These are phyloP conservation scores for Drosophila prosaltans DNA, from an alignment of 1,140 invertebrate species.

Conservation along the genomic window DNA sequence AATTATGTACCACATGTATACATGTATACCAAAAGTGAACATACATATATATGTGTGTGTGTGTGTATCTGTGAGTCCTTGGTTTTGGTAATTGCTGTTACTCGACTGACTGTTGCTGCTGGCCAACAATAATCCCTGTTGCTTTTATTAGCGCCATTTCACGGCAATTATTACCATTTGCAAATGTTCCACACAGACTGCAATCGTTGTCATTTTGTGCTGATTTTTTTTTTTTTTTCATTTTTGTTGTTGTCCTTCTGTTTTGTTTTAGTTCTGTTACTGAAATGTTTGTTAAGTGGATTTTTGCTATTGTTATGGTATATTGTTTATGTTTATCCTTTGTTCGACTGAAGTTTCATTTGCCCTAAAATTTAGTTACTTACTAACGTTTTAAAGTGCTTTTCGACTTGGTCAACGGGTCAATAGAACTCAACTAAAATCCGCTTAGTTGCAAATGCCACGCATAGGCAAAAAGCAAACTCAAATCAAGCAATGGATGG, in stretches of 20 bases:
- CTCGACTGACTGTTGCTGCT: constrained; percentile 40
- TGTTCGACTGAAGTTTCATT: not conserved
- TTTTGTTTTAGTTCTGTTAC: constrained; percentile 20
- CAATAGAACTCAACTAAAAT: constrained; percentile 52
- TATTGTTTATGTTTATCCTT: constrained; percentile 6
- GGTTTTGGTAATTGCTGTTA: constrained; percentile 53
- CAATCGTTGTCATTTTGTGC: constrained; percentile 9
- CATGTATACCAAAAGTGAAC: not conserved
- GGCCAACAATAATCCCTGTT: constrained; percentile 63
- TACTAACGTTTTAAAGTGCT: constrained; percentile 11
- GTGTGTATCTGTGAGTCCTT: constrained; percentile 33
- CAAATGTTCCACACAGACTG: constrained; percentile 23
- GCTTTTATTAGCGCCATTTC: constrained; percentile 72
- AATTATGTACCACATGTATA: constrained; percentile 24
- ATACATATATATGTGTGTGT: constrained; percentile 11
- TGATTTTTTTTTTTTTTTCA: not conserved
- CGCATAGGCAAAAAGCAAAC: constrained; percentile 11
- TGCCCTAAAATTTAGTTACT: constrained; percentile 10
- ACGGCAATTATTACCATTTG: constrained; percentile 65
- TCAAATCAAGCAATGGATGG: constrained; percentile 9
- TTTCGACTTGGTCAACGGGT: constrained; percentile 33
- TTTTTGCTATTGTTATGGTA: constrained; percentile 21
- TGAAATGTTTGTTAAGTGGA: constrained; percentile 36
- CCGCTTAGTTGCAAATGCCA: constrained; percentile 50
- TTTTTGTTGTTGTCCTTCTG: constrained; percentile 10